Evolutionary conservation across 1,140 invertebrate species (phyloP).

Genomic region (Rhopalosiphum maidis): DNA sequence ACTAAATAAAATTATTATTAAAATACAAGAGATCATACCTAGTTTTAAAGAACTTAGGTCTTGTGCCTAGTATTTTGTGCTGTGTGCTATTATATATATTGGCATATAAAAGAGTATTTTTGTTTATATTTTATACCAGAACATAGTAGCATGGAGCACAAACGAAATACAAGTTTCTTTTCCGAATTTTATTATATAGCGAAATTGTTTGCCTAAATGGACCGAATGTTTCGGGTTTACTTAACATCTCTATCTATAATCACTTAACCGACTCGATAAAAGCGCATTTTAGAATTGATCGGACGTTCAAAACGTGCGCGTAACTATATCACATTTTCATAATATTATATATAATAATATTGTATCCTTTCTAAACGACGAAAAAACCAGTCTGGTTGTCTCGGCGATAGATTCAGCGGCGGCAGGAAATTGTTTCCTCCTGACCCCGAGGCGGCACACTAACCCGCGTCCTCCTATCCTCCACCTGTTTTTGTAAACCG

Average conservation of each 20-base stretch:
- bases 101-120: too few species aligned
- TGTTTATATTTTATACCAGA: too few species aligned
- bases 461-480: conserved; percentile 13
- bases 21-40: too few species aligned
- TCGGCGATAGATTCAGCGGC: neutral
- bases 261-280: neutral
- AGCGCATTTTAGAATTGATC: neutral
- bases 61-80: neutral
- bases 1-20: too few species aligned
- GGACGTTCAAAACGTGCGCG: neutral
- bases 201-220: neutral
- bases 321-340: neutral
- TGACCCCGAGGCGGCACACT: neutral
- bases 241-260: neutral
- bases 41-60: too few species aligned
- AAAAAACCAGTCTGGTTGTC: conserved; percentile 38
- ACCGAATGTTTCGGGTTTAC: neutral
- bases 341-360: neutral
- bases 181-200: neutral
- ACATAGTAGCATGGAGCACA: neutral
- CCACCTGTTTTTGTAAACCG: conserved; percentile 29
- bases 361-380: conserved; percentile 33
- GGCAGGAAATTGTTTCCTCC: conserved; percentile 39
- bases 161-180: neutral
- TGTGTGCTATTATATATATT: neutral